Evolutionary conservation across 2,797 vertebrate species (phyloP).

Genomic region (Emydoidea blandingii): DNA sequence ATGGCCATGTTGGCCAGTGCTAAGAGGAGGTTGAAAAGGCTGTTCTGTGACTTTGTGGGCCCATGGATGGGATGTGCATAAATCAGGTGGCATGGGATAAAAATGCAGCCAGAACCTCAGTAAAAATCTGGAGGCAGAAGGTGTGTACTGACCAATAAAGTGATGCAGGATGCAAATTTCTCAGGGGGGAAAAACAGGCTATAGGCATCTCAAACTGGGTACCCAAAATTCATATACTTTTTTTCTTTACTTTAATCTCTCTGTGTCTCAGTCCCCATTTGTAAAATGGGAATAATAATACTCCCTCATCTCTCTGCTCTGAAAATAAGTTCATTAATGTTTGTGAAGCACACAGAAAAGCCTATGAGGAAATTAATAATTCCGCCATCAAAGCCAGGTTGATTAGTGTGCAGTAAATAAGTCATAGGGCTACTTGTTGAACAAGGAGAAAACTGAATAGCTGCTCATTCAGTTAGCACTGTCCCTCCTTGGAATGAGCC

Average conservation of each 20-base stretch:
- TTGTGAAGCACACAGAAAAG: slow-evolving; percentile 34
- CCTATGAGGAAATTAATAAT: slow-evolving; percentile 26
- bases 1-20: too few species aligned
- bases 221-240: neutral
- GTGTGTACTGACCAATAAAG: too few species aligned
- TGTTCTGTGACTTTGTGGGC: too few species aligned
- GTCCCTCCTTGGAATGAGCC: neutral
- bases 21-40: too few species aligned
- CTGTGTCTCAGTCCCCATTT: neutral
- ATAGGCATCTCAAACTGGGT: neutral
- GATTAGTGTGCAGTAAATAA: slow-evolving; percentile 56
- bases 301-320: neutral
- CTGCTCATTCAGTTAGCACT: neutral
- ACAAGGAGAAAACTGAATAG: slow-evolving; percentile 20
- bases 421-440: slow-evolving; percentile 34
- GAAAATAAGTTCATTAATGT: neutral
- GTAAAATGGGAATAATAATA: neutral
- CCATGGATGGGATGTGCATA: too few species aligned
- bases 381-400: slow-evolving; percentile 6
- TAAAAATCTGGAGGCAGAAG: too few species aligned
- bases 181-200: too few species aligned
- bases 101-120: too few species aligned
- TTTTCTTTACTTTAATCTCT: neutral
- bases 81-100: too few species aligned
- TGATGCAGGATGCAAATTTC: too few species aligned